phyloP scores from a whole-genome alignment of 2,888 invertebrate species.

The Tetranychus truncatus region DNA sequence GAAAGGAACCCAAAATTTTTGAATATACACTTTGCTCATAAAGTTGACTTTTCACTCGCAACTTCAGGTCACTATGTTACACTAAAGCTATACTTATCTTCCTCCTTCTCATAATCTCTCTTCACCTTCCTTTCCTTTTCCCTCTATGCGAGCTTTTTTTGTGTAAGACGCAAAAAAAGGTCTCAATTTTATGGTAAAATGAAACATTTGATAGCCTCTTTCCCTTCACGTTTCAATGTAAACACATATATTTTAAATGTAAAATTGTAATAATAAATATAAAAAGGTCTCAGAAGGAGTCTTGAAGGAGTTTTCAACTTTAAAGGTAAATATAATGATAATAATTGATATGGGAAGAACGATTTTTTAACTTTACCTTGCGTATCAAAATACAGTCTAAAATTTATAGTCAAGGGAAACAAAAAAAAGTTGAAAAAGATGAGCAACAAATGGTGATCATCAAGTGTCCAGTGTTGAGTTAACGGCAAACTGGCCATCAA shows the following conservation, averaged over 20 bases:
- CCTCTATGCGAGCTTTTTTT: not conserved
- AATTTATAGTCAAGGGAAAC: not conserved
- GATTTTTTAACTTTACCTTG: not conserved
- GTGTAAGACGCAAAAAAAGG: not conserved
- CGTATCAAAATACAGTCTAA: not conserved
- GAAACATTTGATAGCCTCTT: not conserved
- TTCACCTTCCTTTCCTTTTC: not conserved
- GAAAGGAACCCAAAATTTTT: no score
- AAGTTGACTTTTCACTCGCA: no score
- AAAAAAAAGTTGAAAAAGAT: no score
- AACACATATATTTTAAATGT: not conserved
- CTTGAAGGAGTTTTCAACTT: not conserved
- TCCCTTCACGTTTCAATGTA: not conserved
- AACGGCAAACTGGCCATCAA: no score
- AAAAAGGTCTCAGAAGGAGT: not conserved
- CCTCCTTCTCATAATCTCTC: not conserved
- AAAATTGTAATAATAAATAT: not conserved
- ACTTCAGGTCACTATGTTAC: no score
- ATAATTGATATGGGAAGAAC: not conserved
- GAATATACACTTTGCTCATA: no score
- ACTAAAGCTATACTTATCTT: no score
- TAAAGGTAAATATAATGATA: not conserved
- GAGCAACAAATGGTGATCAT: no score
- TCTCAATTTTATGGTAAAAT: not conserved
- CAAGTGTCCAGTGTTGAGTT: no score